These are phyloP conservation scores for Lucilia sericata DNA, from an alignment of 1,140 invertebrate genomes.

Conservation along the genomic window DNA sequence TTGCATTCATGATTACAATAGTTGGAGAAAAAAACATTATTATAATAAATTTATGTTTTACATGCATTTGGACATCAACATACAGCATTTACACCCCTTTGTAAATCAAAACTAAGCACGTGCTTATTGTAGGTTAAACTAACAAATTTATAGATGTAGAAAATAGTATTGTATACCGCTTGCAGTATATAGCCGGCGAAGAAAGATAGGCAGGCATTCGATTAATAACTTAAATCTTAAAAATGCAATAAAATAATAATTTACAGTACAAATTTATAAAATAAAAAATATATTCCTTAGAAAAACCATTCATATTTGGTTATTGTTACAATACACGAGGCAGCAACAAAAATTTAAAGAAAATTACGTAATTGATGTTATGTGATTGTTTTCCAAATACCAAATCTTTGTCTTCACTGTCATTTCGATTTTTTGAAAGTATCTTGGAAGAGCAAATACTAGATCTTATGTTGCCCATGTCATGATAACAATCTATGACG, in stretches of 20 bases:
- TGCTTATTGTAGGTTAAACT: conserved; percentile 65
- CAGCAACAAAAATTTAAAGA: neutral
- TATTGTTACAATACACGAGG: neutral
- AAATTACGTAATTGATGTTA: conserved; percentile 44
- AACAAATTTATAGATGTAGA: neutral
- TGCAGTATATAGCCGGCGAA: too few relatives aligned
- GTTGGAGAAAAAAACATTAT: neutral
- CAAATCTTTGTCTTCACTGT: neutral
- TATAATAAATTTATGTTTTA: neutral
- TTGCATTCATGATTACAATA: too few relatives aligned
- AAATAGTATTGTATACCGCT: too few relatives aligned
- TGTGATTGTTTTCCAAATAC: conserved; percentile 36
- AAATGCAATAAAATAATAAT: too few relatives aligned
- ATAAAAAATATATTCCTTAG: too few relatives aligned
- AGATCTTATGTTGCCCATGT: neutral
- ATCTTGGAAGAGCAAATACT: neutral
- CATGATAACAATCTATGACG: neutral
- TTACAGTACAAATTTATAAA: too few relatives aligned
- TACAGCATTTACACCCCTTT: too few relatives aligned
- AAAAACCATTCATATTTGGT: too few relatives aligned
- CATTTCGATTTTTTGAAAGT: neutral
- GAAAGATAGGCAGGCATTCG: too few relatives aligned
- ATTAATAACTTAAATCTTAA: too few relatives aligned
- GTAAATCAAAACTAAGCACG: conserved; percentile 49
- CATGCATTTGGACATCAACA: too few relatives aligned